Percentiles rank a stretch among this genome's conserved stretches.
phyloP scores from a whole-genome alignment of 2,797 vertebrate species.

The Cirrhinus molitorella region DNA sequence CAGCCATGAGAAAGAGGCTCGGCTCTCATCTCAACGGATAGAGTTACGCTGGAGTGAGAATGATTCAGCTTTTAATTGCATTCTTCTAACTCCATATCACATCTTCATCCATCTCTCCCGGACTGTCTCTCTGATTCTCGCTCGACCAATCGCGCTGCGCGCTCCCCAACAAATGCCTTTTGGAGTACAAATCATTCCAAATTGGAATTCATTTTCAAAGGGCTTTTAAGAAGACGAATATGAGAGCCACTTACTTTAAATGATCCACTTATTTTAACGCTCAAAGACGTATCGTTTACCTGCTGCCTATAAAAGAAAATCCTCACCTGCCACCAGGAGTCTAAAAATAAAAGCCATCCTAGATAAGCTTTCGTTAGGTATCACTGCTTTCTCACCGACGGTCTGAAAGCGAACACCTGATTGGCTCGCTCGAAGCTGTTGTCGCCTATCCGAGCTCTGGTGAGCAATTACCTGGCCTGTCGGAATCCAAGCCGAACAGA shows the following conservation, averaged over 20 bases:
- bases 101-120: slow-evolving; percentile 32
- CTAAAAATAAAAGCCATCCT: slow-evolving; percentile 68
- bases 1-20: slow-evolving; percentile 62
- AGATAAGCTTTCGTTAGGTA: slow-evolving; percentile 65
- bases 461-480: slow-evolving; percentile 88
- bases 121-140: neutral
- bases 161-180: slow-evolving; percentile 50
- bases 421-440: slow-evolving; percentile 84
- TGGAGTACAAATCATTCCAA: slow-evolving; percentile 54
- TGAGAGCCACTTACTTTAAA: slow-evolving; percentile 64
- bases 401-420: slow-evolving; percentile 82
- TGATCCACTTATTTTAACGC: slow-evolving; percentile 61
- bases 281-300: slow-evolving; percentile 56
- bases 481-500: slow-evolving; percentile 87
- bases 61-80: slow-evolving; percentile 69
- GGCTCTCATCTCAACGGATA: slow-evolving; percentile 67
- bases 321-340: slow-evolving; percentile 68
- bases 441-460: slow-evolving; percentile 86
- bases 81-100: slow-evolving; percentile 55
- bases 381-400: slow-evolving; percentile 56
- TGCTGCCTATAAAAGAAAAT: slow-evolving; percentile 67
- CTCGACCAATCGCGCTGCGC: slow-evolving; percentile 7
- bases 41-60: slow-evolving; percentile 69
- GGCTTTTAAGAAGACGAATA: slow-evolving; percentile 58
- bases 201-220: slow-evolving; percentile 61